phyloP scores from a whole-genome alignment of 2,113 vertebrate genomes.

The Scomber colias region DNA sequence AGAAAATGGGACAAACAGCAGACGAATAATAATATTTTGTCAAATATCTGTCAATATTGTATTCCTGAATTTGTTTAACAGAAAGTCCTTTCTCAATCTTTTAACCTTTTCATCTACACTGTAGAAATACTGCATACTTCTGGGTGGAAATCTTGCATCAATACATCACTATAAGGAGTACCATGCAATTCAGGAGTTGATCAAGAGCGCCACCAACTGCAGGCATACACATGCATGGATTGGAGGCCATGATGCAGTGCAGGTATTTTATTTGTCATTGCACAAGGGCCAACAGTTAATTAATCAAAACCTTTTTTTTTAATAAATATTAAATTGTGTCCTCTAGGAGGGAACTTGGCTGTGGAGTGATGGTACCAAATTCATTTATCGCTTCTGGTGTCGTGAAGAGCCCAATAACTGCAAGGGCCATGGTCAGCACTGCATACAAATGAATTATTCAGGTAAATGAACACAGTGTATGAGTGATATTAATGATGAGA shows the following conservation, averaged over 20 bases:
- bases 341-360: not conserved
- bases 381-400: not conserved
- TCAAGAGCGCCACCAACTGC: not conserved
- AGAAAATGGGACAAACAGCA: too few species aligned
- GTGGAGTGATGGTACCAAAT: not conserved
- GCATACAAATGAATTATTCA: slow-evolving; percentile 6
- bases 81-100: too few species aligned
- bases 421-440: not conserved
- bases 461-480: not conserved
- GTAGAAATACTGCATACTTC: not conserved
- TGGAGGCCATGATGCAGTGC: not conserved
- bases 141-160: slow-evolving; percentile 5
- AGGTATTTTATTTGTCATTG: not conserved
- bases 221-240: not conserved
- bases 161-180: not conserved
- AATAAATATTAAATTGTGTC: not conserved
- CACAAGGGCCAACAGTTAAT: too few species aligned
- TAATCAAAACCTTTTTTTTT: not conserved
- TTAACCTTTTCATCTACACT: not conserved
- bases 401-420: too few species aligned
- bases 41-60: too few species aligned
- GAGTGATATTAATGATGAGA: too few species aligned
- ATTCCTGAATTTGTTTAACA: too few species aligned
- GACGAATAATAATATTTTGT: too few species aligned
- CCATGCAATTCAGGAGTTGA: fast-evolving